Evolutionary conservation across 2,888 invertebrate species (phyloP).

Genomic region (Strigamia crassipes): DNA sequence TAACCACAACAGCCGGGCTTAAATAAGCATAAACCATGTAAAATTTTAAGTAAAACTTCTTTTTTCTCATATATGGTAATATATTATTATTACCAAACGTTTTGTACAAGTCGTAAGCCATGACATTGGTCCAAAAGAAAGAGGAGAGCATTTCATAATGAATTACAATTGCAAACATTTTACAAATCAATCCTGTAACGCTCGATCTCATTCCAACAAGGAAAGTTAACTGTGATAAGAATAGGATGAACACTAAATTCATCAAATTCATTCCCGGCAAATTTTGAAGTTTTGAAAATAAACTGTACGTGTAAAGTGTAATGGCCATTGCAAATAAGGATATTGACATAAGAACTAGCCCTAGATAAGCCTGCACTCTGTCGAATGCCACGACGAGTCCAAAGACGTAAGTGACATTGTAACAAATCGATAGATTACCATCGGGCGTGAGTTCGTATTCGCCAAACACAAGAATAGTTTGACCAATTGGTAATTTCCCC

Average conservation of each 20-base stretch:
- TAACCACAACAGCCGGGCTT: conserved; percentile 56
- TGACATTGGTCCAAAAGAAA: conserved; percentile 61
- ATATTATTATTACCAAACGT: conserved; percentile 56
- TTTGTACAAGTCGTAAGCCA: conserved; percentile 59
- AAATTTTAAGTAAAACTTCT: conserved; percentile 49
- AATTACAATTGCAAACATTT: conserved; percentile 55
- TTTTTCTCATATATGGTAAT: conserved; percentile 50
- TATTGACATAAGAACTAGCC: conserved; percentile 51
- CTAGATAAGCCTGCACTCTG: conserved; percentile 51
- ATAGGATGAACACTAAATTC: conserved; percentile 57
- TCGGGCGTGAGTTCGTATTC: neutral
- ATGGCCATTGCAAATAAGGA: conserved; percentile 56
- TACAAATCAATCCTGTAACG: conserved; percentile 53
- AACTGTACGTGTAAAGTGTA: conserved; percentile 57
- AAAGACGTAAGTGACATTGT: neutral
- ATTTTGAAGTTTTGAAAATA: conserved; percentile 57
- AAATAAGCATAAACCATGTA: conserved; percentile 57
- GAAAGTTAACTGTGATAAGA: conserved; percentile 57
- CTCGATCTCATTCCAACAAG: conserved; percentile 53
- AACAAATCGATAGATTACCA: neutral
- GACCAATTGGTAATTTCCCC: neutral
- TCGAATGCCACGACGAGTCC: neutral
- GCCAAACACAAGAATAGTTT: neutral
- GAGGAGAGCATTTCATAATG: conserved; percentile 58
- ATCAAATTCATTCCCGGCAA: conserved; percentile 59